Evolutionary conservation across 1,140 invertebrate genomes (phyloP), one percentile per base, ranked within the genome.

Genomic region (Telenomus remus): DNA sequence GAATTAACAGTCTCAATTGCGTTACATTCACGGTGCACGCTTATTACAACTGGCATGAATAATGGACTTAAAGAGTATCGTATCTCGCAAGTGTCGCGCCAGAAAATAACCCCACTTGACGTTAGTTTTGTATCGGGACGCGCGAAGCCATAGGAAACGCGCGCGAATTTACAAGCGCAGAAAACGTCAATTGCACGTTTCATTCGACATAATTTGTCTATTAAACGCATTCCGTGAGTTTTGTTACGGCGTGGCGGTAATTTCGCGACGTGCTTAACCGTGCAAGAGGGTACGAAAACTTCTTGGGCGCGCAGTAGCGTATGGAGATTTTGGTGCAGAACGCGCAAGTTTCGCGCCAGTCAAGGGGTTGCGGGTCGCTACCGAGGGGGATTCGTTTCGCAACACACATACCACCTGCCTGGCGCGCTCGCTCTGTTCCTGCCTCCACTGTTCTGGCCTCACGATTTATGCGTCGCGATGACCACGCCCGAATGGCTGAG

Each of bases 391-490:
- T 80, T 79, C 74, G 79, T 82, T 78, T 82, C 64, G 63, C 72
- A 80, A 77, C 72, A 77, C 70, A 66, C 57, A 72, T 75, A 73
- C 75, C 71, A 71, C 63, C 65, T 69, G 72, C 44, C 60, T 35
- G 39, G 16, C 37, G 27, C 11, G 39, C 16, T 27, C 37, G 15
- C 11, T 51, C 8, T 65, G 47, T 44, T 37, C 50, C 63, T 59
- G 44, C 51, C 37, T 15, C 19, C 34, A 39, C 63, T 61, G 44
- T 59, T 42, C 50, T 12, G 50, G 33, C 56, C 48, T 60, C 59
- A 35, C 83, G 80, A 84, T 84, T 84, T 79, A 82, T 83, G 63
- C 33, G 16, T 59, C 61, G 47, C 54, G 54, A 56, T 75, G 71
- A 75, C 82, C 82, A 82, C 81, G 78, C 81, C 78, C 75, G 76